Conservation (phyloP, 2,888 invertebrate species). For the Ligdia adustata region DNA sequence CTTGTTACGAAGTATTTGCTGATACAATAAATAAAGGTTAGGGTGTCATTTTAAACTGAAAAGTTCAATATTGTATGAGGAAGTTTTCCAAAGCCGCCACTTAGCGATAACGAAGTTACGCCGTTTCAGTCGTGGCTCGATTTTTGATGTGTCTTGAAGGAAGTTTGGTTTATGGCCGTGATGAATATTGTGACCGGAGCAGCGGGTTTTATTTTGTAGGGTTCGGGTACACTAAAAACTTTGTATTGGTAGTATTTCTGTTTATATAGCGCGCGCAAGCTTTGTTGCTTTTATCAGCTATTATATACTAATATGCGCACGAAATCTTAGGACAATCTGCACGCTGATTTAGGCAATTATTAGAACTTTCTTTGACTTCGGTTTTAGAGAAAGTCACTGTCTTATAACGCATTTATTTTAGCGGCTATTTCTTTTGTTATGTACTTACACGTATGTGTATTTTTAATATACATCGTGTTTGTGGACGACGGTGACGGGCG, state of each 20-base stretch:
- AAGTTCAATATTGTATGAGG: constrained; percentile 48
- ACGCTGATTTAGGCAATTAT: too few relatives aligned
- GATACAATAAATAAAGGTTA: constrained; percentile 34
- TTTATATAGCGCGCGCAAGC: background rate
- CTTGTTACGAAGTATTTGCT: constrained; percentile 30
- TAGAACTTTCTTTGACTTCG: too few relatives aligned
- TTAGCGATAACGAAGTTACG: constrained; percentile 50
- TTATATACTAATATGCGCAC: too few relatives aligned
- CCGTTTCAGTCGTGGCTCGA: constrained; percentile 26
- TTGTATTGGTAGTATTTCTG: background rate
- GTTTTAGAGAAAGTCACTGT: too few relatives aligned
- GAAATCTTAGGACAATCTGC: too few relatives aligned
- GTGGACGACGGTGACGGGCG: too few relatives aligned
- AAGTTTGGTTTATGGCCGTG: constrained; percentile 13
- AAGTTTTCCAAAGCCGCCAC: constrained; percentile 50
- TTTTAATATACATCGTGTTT: too few relatives aligned
- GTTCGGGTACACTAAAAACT: constrained; percentile 4
- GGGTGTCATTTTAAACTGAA: constrained; percentile 31
- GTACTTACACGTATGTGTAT: too few relatives aligned
- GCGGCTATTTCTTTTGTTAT: too few relatives aligned
- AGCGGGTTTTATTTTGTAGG: constrained; percentile 3
- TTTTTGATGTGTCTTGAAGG: constrained; percentile 18
- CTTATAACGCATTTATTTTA: too few relatives aligned
- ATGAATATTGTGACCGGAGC: constrained; percentile 16
- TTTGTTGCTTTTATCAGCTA: background rate